Evolutionary conservation across 2,888 invertebrate genomes (phyloP).

Genomic region (Magallana nippona): DNA sequence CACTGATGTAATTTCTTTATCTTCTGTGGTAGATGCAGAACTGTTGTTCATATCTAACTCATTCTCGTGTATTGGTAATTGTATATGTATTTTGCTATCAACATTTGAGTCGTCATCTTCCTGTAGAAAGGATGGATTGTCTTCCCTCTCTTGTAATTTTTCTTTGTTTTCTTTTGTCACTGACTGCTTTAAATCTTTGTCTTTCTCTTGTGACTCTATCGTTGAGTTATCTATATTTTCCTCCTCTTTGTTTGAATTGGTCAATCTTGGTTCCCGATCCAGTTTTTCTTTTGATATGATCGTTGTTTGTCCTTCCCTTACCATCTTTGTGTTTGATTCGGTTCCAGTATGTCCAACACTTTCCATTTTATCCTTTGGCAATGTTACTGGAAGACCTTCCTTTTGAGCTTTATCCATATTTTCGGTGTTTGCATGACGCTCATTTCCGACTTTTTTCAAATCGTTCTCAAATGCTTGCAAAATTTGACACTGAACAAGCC

Average conservation of each 20-base stretch:
- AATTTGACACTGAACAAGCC: conserved; percentile 54
- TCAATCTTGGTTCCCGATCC: background rate
- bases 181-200: conserved; percentile 16
- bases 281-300: background rate
- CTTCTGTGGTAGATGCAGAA: background rate
- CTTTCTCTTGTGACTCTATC: background rate
- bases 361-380: background rate
- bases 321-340: background rate
- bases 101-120: too few relatives aligned
- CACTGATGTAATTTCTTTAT: conserved; percentile 21
- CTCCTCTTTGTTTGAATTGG: background rate
- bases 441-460: conserved; percentile 33
- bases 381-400: too few relatives aligned
- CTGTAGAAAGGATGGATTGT: background rate
- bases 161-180: background rate
- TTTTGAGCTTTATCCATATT: background rate
- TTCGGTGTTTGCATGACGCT: background rate
- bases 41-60: too few relatives aligned
- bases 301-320: background rate
- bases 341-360: background rate
- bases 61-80: too few relatives aligned
- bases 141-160: background rate
- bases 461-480: conserved; percentile 56
- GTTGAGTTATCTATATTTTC: too few relatives aligned
- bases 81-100: too few relatives aligned